Conservation (phyloP, 2,888 invertebrate genomes). For the Acrocera orbiculus region DNA sequence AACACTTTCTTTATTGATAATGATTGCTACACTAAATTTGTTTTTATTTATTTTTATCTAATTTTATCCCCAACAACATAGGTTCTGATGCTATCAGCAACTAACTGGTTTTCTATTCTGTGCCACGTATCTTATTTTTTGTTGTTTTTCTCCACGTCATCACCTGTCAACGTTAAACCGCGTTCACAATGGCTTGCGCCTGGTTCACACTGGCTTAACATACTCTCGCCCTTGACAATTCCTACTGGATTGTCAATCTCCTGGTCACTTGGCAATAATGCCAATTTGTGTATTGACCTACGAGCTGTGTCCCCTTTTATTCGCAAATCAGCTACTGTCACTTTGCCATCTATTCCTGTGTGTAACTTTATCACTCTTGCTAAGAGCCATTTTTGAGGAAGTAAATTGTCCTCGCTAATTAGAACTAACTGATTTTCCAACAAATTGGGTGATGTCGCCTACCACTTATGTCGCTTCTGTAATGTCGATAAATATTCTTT, state of each 20-base stretch:
- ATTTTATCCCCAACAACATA: too few relatives aligned
- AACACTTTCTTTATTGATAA: too few relatives aligned
- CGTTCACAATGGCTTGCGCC: too few relatives aligned
- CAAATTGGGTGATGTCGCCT: background rate
- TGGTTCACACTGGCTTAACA: too few relatives aligned
- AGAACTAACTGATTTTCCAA: background rate
- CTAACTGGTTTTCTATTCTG: too few relatives aligned
- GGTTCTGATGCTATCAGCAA: too few relatives aligned
- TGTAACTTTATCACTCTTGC: background rate
- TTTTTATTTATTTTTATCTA: too few relatives aligned
- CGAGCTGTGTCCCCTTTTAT: background rate
- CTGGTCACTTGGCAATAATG: background rate
- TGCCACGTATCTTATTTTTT: too few relatives aligned
- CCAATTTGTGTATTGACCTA: background rate
- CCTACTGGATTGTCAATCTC: background rate
- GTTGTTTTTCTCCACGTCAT: too few relatives aligned
- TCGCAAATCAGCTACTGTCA: background rate
- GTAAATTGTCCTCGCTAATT: background rate
- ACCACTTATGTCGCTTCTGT: slow-evolving; percentile 1
- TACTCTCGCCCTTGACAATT: background rate
- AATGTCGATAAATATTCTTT: background rate
- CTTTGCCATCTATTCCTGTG: background rate
- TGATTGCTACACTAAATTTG: too few relatives aligned
- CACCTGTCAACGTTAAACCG: too few relatives aligned
- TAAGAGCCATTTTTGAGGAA: background rate